These are phyloP conservation scores for Limanda limanda DNA, from an alignment of 2,113 vertebrate genomes.

Conservation along the genomic window DNA sequence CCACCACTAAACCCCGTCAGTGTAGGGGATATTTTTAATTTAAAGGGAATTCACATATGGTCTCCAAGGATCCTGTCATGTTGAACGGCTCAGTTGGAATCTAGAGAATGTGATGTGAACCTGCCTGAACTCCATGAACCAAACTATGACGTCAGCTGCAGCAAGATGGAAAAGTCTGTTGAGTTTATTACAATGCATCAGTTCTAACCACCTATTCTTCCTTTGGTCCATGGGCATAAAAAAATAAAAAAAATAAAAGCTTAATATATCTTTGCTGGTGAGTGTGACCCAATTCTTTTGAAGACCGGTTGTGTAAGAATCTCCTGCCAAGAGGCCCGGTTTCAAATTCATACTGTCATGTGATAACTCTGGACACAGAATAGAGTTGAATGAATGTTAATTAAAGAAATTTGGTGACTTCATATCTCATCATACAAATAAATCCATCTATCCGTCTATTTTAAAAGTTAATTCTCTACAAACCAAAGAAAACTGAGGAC, in stretches of 20 bases:
- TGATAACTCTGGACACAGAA: no score
- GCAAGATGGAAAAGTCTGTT: not conserved
- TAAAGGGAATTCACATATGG: not conserved
- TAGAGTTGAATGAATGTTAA: not conserved
- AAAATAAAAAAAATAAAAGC: no score
- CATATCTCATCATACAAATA: not conserved
- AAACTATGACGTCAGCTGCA: no score
- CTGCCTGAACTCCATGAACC: not conserved
- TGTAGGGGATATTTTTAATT: not conserved
- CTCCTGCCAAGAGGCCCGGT: no score
- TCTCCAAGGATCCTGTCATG: not conserved
- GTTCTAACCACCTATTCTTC: slow-evolving; percentile 18
- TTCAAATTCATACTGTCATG: no score
- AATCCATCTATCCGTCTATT: no score
- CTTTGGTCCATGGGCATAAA: not conserved
- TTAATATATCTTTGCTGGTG: no score
- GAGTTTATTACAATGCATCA: slow-evolving; percentile 49
- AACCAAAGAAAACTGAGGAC: not conserved
- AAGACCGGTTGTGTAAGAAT: no score
- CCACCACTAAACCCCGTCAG: not conserved
- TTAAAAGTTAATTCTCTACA: not conserved
- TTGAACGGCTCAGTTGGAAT: not conserved
- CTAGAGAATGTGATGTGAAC: not conserved
- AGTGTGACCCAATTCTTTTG: no score
- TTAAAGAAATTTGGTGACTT: slow-evolving; percentile 1